These are phyloP conservation scores for Nephrotoma flavescens DNA, from an alignment of 2,888 invertebrate genomes.

Conservation along the genomic window DNA sequence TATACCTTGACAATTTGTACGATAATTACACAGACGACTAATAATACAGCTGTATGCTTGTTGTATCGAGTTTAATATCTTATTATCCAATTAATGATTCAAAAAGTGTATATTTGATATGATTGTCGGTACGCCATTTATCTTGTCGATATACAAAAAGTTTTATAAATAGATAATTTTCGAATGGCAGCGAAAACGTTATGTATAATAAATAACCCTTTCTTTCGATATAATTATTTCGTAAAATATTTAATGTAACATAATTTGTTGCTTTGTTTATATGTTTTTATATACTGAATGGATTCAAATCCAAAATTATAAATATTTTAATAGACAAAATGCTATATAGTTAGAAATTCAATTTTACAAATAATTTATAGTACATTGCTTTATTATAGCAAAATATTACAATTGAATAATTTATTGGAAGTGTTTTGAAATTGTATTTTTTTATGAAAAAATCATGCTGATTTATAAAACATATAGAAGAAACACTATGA, in stretches of 20 bases:
- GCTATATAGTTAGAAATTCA: neutral
- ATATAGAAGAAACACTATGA: neutral
- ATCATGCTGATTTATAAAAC: neutral
- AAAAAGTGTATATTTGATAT: neutral
- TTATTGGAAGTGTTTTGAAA: neutral
- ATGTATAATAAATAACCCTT: neutral
- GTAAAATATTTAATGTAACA: neutral
- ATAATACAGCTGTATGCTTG: neutral
- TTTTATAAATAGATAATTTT: neutral
- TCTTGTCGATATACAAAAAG: neutral
- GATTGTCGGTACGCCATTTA: neutral
- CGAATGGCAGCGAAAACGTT: neutral
- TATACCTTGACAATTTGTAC: neutral
- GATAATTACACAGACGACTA: neutral
- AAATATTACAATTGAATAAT: neutral
- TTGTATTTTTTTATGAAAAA: neutral
- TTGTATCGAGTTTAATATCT: neutral
- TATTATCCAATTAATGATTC: neutral
- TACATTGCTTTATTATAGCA: neutral
- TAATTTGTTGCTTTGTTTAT: neutral
- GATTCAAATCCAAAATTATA: neutral
- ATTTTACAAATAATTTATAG: neutral
- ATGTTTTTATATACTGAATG: neutral
- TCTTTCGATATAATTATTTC: neutral
- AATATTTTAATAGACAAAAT: neutral